phyloP scores from a whole-genome alignment of 64 coral and sea anemone species.

The Stichodactyla helianthus region DNA sequence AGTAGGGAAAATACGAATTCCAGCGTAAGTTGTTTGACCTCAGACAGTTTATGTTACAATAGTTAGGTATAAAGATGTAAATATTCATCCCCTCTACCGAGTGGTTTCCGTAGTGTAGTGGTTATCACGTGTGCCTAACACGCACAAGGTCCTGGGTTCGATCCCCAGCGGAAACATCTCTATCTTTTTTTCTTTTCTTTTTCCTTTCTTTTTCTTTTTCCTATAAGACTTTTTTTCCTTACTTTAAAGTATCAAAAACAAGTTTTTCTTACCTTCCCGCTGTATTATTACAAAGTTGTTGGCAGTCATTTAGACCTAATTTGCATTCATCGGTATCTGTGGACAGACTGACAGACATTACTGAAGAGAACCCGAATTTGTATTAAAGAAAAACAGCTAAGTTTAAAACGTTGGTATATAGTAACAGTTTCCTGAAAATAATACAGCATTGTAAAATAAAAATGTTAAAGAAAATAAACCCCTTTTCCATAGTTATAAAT shows the following conservation, averaged over 20 bases:
- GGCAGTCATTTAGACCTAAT: constrained; percentile 31
- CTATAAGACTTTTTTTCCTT: not conserved
- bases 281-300: constrained; percentile 69
- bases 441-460: no score
- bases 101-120: constrained; percentile 51
- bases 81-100: not conserved
- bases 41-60: not conserved
- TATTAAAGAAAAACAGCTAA: no score
- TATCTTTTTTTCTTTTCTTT: not conserved
- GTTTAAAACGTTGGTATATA: no score
- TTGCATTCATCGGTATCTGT: constrained; percentile 70
- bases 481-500: no score
- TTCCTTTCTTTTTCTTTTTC: not conserved
- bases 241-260: not conserved
- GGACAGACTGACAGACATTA: not conserved
- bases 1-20: not conserved
- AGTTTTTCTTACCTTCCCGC: constrained; percentile 34
- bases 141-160: constrained; percentile 50
- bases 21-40: not conserved
- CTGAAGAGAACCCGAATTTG: not conserved
- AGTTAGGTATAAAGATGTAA: no score
- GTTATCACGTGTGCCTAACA: constrained; percentile 60
- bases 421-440: no score
- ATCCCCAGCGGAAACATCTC: constrained; percentile 28
- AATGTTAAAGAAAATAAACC: no score